Conservation (phyloP, 2,113 vertebrate genomes). For the Chaetodon auriga region DNA sequence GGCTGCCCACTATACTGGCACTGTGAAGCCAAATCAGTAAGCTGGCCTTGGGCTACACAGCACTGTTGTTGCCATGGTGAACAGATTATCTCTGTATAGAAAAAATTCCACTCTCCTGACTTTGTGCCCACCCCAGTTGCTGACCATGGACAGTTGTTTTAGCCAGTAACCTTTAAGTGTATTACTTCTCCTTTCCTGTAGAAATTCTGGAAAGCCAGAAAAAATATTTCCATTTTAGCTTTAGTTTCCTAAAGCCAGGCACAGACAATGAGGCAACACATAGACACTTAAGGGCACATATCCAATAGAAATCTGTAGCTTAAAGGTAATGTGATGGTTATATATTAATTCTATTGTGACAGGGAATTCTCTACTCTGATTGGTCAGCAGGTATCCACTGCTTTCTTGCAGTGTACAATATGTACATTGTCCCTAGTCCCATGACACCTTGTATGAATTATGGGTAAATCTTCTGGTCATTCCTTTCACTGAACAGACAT, state of each 20-base stretch:
- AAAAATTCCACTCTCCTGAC: slow-evolving; percentile 32
- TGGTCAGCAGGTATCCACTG: no score
- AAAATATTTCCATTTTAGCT: not conserved
- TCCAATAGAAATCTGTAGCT: not conserved
- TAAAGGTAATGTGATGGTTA: not conserved
- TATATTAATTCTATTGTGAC: not conserved
- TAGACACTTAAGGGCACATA: not conserved
- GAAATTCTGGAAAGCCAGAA: not conserved
- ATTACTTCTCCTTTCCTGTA: slow-evolving; percentile 18
- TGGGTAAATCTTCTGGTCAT: not conserved
- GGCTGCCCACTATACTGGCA: slow-evolving; percentile 62
- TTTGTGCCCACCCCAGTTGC: slow-evolving; percentile 26
- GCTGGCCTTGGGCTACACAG: slow-evolving; percentile 58
- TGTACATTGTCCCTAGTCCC: not conserved
- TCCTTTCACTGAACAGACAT: not conserved
- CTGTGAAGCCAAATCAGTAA: slow-evolving; percentile 57
- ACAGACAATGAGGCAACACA: not conserved
- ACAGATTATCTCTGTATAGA: slow-evolving; percentile 57
- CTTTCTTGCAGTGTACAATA: not conserved
- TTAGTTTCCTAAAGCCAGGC: not conserved
- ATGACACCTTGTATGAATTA: slow-evolving; percentile 1
- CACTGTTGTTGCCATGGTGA: slow-evolving; percentile 74
- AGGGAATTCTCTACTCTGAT: not conserved
- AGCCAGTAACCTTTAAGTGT: slow-evolving; percentile 42
- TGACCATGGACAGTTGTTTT: slow-evolving; percentile 47